These are phyloP conservation scores for Nymphicus hollandicus DNA, from an alignment of 2,113 vertebrate genomes.

Conservation along the genomic window DNA sequence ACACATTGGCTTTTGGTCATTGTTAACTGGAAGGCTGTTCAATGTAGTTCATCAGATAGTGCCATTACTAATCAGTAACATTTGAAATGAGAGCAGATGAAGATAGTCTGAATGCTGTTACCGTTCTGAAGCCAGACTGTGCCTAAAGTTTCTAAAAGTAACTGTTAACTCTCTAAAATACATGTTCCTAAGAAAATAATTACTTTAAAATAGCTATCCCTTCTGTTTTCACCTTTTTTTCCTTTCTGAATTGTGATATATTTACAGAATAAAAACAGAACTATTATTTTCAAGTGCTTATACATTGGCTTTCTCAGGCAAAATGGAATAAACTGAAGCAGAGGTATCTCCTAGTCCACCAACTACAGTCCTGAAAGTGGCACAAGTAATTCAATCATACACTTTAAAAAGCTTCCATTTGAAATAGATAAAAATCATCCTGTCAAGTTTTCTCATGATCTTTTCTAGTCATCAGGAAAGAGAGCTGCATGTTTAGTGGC, in stretches of 20 bases:
- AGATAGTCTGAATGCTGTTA: neutral
- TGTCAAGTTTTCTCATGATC: neutral
- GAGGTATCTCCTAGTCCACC: neutral
- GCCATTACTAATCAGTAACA: neutral
- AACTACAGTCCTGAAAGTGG: neutral
- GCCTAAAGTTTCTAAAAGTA: neutral
- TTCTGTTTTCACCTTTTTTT: neutral
- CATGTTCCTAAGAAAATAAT: neutral
- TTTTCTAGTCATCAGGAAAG: neutral
- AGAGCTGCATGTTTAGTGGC: neutral
- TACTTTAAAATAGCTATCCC: neutral
- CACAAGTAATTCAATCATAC: neutral
- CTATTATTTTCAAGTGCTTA: neutral
- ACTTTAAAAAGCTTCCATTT: neutral
- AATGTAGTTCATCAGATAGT: neutral
- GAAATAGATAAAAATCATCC: neutral
- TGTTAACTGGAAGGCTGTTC: neutral
- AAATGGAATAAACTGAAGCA: neutral
- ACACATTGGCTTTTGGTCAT: fast-evolving
- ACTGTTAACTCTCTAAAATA: neutral
- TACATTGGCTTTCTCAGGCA: neutral
- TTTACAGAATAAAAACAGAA: neutral
- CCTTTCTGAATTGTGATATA: neutral
- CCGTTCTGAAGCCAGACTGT: neutral
- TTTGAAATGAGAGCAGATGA: neutral